These are phyloP conservation scores for Mionectes olivaceus DNA, from an alignment of 2,797 vertebrate species.

Conservation along the genomic window DNA sequence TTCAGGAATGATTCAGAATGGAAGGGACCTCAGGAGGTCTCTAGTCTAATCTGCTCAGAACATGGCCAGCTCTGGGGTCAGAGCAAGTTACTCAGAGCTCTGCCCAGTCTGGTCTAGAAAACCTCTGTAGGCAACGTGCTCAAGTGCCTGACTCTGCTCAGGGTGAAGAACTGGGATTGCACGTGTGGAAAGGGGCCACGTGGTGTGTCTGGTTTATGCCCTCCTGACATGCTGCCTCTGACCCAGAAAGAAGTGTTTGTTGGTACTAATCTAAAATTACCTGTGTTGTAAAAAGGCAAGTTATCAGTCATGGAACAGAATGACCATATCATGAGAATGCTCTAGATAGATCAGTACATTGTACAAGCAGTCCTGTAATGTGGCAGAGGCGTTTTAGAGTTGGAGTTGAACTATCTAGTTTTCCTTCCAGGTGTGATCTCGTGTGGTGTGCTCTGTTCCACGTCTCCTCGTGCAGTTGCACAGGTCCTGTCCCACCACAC, in stretches of 20 bases:
- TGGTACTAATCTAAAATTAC: not conserved
- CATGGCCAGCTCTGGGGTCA: not conserved
- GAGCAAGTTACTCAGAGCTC: not conserved
- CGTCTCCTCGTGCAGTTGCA: not conserved
- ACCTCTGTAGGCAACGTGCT: not conserved
- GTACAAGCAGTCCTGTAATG: not conserved
- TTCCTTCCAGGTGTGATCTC: not conserved
- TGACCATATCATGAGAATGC: not conserved
- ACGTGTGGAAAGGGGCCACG: not conserved
- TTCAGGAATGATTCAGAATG: not conserved
- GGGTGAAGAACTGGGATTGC: not conserved
- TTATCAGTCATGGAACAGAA: not conserved
- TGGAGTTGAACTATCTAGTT: not conserved
- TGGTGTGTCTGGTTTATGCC: not conserved
- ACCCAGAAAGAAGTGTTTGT: not conserved
- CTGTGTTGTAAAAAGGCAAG: not conserved
- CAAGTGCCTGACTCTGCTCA: not conserved
- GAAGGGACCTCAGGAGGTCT: not conserved
- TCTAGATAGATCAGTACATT: not conserved
- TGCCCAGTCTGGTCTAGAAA: not conserved
- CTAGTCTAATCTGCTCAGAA: not conserved
- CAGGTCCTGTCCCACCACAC: not conserved
- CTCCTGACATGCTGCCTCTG: not conserved
- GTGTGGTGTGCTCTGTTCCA: not conserved
- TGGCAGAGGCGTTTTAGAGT: not conserved